A percentile compares a stretch with the other conserved stretches of the same genome.
Evolutionary conservation across 2,888 invertebrate species (phyloP).

Genomic region (Andrena camellia): DNA sequence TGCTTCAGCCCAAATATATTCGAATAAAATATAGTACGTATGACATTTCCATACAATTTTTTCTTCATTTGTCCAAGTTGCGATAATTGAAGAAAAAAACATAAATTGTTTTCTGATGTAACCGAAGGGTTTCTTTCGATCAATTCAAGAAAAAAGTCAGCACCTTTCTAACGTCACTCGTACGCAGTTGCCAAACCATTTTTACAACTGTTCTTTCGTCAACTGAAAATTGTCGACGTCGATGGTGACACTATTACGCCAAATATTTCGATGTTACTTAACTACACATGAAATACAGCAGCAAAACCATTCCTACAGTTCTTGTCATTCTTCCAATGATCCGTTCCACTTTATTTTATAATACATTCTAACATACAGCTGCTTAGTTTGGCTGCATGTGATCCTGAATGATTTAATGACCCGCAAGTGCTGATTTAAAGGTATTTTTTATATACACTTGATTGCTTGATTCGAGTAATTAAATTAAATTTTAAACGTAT

Average conservation of each 20-base stretch:
- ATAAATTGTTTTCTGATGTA: conserved; percentile 8
- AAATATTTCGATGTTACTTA: conserved; percentile 26
- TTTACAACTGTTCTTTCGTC: conserved; percentile 51
- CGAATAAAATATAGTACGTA: too few relatives aligned
- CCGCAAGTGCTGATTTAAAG: too few relatives aligned
- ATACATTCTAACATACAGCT: too few relatives aligned
- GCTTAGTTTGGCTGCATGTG: too few relatives aligned
- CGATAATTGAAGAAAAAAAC: conserved; percentile 14
- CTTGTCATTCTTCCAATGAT: neutral
- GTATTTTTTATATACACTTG: too few relatives aligned
- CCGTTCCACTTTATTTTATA: neutral
- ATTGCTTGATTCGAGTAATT: too few relatives aligned
- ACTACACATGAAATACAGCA: conserved; percentile 29
- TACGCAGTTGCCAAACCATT: conserved; percentile 64
- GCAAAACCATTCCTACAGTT: conserved; percentile 32
- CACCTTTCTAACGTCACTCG: conserved; percentile 73
- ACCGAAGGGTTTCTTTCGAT: conserved; percentile 47
- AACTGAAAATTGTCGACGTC: conserved; percentile 42
- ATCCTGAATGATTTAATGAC: too few relatives aligned
- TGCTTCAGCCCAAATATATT: too few relatives aligned
- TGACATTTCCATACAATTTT: neutral
- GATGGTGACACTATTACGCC: conserved; percentile 32
- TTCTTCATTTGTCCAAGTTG: neutral
- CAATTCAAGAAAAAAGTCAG: conserved; percentile 30
- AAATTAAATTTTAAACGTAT: too few relatives aligned